These are phyloP conservation scores for Phaethon lepturus DNA, from an alignment of 2,113 vertebrate species.

Conservation along the genomic window DNA sequence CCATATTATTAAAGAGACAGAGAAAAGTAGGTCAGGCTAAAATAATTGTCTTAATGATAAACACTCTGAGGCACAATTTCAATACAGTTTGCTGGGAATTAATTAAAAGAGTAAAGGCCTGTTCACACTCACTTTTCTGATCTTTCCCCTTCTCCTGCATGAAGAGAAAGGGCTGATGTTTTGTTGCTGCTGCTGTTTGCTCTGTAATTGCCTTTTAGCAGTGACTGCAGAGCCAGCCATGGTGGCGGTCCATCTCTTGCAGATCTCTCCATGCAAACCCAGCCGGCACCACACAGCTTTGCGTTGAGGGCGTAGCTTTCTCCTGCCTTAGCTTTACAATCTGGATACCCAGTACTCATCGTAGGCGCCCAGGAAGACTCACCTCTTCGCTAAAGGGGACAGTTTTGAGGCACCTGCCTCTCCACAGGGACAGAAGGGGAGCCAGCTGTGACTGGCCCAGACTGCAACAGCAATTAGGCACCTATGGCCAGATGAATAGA, in stretches of 20 bases:
- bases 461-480: rapidly evolving
- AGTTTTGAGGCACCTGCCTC: background rate
- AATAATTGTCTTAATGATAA: conserved; percentile 63
- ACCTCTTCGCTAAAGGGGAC: background rate
- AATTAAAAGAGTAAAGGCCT: conserved; percentile 16
- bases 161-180: background rate
- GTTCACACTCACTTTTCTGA: background rate
- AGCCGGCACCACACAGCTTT: rapidly evolving
- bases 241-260: background rate
- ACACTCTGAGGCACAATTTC: conserved; percentile 11
- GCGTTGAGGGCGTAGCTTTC: rapidly evolving
- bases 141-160: background rate
- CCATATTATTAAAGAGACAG: conserved; percentile 15
- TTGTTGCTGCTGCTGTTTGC: background rate
- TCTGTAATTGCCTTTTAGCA: background rate
- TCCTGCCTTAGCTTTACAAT: background rate
- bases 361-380: background rate
- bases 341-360: background rate
- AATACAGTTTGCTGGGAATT: background rate
- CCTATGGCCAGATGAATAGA: background rate
- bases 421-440: background rate
- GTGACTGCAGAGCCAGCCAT: background rate
- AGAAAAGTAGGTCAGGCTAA: conserved; percentile 67
- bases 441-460: background rate
- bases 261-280: background rate